These are phyloP conservation scores for Cladorhizidae sp. DNA, from an alignment of 37 sponge, comb jelly and placozoan genomes.

Conservation along the genomic window DNA sequence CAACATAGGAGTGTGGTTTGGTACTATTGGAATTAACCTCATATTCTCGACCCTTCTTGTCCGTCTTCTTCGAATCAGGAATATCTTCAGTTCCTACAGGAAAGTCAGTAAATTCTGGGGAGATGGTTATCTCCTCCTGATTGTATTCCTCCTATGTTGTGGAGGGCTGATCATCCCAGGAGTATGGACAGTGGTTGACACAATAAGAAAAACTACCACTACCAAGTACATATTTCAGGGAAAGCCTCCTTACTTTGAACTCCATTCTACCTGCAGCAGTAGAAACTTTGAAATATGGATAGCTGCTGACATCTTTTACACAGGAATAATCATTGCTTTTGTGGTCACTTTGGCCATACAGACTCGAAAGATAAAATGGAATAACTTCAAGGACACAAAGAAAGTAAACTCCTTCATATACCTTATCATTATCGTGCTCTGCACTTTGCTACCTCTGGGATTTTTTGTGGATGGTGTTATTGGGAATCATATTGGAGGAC, in stretches of 20 bases:
- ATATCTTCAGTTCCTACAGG: neutral
- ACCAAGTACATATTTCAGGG: neutral
- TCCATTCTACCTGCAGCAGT: neutral
- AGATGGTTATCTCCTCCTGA: neutral
- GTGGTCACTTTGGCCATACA: constrained; percentile 31
- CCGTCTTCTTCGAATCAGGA: neutral
- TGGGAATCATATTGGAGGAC: neutral
- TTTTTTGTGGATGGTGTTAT: neutral
- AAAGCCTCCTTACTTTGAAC: constrained; percentile 16
- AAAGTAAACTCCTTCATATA: constrained; percentile 33
- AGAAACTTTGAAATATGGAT: neutral
- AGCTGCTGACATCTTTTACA: neutral
- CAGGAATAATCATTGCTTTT: neutral
- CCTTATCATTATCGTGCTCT: neutral
- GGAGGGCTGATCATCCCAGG: neutral
- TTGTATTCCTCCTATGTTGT: neutral
- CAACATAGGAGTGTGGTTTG: constrained; percentile 4
- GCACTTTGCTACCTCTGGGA: constrained; percentile 5
- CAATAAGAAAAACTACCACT: neutral
- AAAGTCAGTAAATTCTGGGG: neutral
- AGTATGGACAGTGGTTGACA: constrained; percentile 11
- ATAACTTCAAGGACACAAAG: constrained; percentile 52
- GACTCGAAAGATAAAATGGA: constrained; percentile 31
- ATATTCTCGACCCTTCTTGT: constrained; percentile 19
- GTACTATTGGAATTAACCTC: neutral